Evolutionary conservation across 2,797 vertebrate species (phyloP).

Genomic region (Tadarida brasiliensis): DNA sequence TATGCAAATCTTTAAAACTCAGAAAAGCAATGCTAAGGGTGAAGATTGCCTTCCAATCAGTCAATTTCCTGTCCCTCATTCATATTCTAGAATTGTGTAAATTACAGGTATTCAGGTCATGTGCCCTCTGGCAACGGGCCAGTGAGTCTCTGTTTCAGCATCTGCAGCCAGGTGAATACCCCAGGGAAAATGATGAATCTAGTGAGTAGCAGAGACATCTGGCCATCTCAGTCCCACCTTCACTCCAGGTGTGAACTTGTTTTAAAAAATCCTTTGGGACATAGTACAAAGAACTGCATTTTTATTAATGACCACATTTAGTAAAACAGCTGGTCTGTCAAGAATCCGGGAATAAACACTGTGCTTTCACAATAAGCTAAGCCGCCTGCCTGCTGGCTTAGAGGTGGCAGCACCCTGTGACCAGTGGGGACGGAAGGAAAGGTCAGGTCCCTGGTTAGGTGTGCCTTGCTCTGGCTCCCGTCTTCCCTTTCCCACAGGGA

Average conservation of each 20-base stretch:
- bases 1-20: background rate
- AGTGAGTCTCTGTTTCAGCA: background rate
- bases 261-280: background rate
- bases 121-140: background rate
- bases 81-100: background rate
- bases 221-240: background rate
- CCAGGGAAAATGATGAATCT: background rate
- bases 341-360: background rate
- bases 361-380: background rate
- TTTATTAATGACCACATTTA: conserved; percentile 54
- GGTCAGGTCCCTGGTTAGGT: background rate
- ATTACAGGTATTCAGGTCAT: background rate
- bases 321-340: conserved; percentile 33
- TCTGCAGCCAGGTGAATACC: background rate
- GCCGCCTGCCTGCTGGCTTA: background rate
- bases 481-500: conserved; percentile 42
- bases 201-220: background rate
- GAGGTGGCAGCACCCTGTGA: background rate
- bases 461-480: background rate
- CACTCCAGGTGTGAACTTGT: background rate
- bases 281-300: background rate
- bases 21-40: background rate
- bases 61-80: background rate
- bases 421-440: background rate
- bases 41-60: background rate